Conservation (phyloP, 2,113 vertebrate species). For the Motacilla tschutschensis region DNA sequence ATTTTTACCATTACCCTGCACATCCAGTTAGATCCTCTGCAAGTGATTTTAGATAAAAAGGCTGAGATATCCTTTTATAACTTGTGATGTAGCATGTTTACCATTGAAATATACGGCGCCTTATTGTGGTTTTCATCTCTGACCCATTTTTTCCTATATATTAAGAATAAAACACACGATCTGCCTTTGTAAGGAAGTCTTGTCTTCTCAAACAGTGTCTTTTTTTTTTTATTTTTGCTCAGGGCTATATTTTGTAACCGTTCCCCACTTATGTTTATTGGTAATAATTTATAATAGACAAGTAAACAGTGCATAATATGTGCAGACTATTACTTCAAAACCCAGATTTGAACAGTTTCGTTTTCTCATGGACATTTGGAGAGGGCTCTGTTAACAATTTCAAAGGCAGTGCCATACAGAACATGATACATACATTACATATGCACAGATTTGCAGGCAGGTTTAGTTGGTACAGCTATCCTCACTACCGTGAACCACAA, state of each 20-base stretch:
- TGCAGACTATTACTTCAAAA: not conserved
- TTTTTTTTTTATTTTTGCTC: conserved; percentile 7
- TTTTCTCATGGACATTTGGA: conserved; percentile 35
- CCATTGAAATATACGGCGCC: not conserved
- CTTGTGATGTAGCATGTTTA: not conserved
- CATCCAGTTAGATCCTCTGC: not conserved
- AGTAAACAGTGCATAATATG: not conserved
- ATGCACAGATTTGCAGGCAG: not conserved
- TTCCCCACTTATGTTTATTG: conserved; percentile 38
- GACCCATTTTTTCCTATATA: conserved; percentile 44
- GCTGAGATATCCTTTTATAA: not conserved
- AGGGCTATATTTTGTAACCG: conserved; percentile 45
- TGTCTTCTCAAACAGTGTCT: not conserved
- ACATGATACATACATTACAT: not conserved
- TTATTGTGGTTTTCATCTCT: conserved; percentile 33
- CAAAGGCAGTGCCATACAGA: not conserved
- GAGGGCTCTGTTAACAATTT: conserved; percentile 6
- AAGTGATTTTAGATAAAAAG: not conserved
- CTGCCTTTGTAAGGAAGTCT: conserved; percentile 14
- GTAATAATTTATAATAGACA: conserved; percentile 59
- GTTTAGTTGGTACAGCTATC: not conserved
- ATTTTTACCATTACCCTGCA: not conserved
- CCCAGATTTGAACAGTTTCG: conserved; percentile 7
- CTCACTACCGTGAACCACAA: not conserved
- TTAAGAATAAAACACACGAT: conserved; percentile 19